Conservation (phyloP, 2,888 invertebrate genomes). For the Macaria notata region DNA sequence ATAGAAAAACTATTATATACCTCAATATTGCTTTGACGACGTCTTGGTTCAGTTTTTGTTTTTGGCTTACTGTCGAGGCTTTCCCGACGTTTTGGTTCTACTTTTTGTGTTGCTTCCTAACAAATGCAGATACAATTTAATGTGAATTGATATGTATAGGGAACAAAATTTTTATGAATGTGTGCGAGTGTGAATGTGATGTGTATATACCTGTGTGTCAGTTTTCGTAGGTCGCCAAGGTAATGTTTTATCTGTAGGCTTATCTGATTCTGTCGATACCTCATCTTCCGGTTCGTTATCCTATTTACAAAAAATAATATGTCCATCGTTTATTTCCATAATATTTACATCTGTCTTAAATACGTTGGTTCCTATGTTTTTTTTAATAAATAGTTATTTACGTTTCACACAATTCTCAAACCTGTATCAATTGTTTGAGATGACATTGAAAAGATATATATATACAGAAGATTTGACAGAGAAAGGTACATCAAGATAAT, state of each 20-base stretch:
- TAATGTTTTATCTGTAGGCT: slow-evolving; percentile 65
- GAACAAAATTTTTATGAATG: neutral
- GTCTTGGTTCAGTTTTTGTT: slow-evolving; percentile 33
- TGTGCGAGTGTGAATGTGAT: slow-evolving; percentile 37
- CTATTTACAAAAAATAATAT: slow-evolving; percentile 65
- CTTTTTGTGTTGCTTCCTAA: slow-evolving; percentile 54
- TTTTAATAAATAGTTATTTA: slow-evolving; percentile 49
- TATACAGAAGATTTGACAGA: slow-evolving; percentile 45
- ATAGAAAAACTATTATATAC: slow-evolving; percentile 37
- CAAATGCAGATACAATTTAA: slow-evolving; percentile 18
- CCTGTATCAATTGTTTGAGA: slow-evolving; percentile 45
- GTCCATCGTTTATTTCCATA: slow-evolving; percentile 25
- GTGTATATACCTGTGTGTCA: slow-evolving; percentile 54
- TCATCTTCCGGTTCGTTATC: slow-evolving; percentile 62
- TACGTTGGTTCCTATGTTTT: neutral
- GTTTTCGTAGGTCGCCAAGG: slow-evolving; percentile 73
- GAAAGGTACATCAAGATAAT: slow-evolving; percentile 30
- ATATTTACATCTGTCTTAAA: slow-evolving; percentile 26
- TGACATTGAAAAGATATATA: slow-evolving; percentile 43
- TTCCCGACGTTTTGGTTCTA: slow-evolving; percentile 55
- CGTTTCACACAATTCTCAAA: slow-evolving; percentile 49
- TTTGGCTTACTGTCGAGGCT: slow-evolving; percentile 43
- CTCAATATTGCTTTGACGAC: slow-evolving; percentile 53
- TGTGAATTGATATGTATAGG: neutral
- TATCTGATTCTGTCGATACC: slow-evolving; percentile 49